Conservation (phyloP, 2,888 invertebrate genomes). For the Caenorhabditis drosophilae region DNA sequence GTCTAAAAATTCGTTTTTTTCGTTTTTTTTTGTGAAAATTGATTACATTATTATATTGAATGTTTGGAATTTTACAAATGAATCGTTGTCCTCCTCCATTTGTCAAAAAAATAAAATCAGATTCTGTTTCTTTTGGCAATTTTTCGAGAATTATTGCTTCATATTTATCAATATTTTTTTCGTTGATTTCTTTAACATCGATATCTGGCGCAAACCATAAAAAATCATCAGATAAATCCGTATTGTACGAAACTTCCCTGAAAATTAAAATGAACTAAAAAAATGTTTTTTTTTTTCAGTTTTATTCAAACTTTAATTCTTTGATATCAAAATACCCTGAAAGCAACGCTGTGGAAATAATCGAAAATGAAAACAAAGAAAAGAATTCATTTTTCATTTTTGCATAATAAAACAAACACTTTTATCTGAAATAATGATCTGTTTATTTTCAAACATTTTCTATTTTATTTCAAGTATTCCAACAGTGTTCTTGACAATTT, state of each 20-base stretch:
- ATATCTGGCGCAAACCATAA: slow-evolving; percentile 23
- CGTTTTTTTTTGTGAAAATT: not conserved
- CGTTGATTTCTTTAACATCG: slow-evolving; percentile 7
- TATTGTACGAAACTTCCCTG: slow-evolving; percentile 14
- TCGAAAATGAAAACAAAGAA: too few relatives aligned
- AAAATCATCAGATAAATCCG: slow-evolving; percentile 11
- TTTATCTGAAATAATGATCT: too few relatives aligned
- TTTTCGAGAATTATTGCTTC: slow-evolving; percentile 11
- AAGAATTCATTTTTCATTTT: too few relatives aligned
- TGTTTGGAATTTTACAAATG: slow-evolving; percentile 18
- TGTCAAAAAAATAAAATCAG: slow-evolving; percentile 19
- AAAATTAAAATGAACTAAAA: not conserved
- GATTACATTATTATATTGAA: too few relatives aligned
- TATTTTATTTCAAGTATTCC: too few relatives aligned
- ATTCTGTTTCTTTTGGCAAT: slow-evolving; percentile 11
- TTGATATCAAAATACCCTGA: too few relatives aligned
- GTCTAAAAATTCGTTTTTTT: not conserved
- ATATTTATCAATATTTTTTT: slow-evolving; percentile 12
- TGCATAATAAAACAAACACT: too few relatives aligned
- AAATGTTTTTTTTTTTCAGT: too few relatives aligned
- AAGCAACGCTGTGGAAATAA: too few relatives aligned
- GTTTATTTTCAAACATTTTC: too few relatives aligned
- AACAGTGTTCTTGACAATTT: too few relatives aligned
- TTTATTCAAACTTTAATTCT: too few relatives aligned
- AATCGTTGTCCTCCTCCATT: slow-evolving; percentile 22